A percentile compares a stretch with the other conserved stretches of the same genome.
phyloP scores from a whole-genome alignment of 2,113 vertebrate species.

The Butorides virescens region DNA sequence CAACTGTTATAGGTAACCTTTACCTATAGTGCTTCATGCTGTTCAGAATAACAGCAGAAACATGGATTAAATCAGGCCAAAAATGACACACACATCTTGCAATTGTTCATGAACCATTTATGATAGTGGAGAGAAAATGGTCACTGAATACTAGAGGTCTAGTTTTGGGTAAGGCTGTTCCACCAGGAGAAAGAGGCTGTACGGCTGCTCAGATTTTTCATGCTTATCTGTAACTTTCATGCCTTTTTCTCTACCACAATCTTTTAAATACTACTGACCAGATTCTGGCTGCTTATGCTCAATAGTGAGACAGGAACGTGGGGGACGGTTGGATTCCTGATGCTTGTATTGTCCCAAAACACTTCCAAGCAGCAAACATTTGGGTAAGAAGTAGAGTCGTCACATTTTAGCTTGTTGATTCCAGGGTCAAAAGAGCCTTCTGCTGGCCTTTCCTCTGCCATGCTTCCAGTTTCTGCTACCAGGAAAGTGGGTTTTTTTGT shows the following conservation, averaged over 20 bases:
- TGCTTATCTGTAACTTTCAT: not conserved
- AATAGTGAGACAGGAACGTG: not conserved
- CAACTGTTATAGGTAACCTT: not conserved
- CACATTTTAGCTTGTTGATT: not conserved
- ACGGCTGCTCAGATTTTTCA: not conserved
- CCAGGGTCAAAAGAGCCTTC: not conserved
- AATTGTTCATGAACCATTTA: constrained; percentile 16
- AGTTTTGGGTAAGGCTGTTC: not conserved
- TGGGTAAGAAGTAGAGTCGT: not conserved
- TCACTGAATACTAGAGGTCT: not conserved
- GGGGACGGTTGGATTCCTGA: not conserved
- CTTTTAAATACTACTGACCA: not conserved
- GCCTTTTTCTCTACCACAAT: not conserved
- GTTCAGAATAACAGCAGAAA: constrained; percentile 13
- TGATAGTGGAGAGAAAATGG: not conserved
- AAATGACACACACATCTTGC: not conserved
- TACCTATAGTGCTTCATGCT: not conserved
- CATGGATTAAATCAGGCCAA: not conserved
- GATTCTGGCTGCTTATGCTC: not conserved
- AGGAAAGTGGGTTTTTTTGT: not conserved
- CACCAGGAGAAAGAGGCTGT: not conserved
- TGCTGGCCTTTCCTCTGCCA: not conserved
- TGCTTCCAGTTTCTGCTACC: not conserved
- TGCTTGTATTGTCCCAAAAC: not conserved
- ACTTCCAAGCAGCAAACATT: not conserved